Evolutionary conservation across 2,797 vertebrate genomes (phyloP), one percentile per base, ranked within the genome.

Genomic region (Sylvilagus floridanus): DNA sequence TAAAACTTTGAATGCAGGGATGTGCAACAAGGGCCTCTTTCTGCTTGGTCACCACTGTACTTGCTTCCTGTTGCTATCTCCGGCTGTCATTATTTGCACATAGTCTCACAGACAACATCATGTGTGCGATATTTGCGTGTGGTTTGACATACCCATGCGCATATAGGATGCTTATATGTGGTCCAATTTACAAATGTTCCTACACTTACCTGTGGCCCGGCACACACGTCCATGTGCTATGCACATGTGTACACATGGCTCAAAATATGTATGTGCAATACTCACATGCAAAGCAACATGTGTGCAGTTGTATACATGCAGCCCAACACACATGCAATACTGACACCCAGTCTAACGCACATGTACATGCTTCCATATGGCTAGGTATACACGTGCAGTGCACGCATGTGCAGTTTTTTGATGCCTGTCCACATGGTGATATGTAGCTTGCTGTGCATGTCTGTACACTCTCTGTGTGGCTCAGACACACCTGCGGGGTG

Each of bases 51-150:
- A 16, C 16, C 1, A 19, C 3, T 26, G 37, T 63, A 66, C 12
- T 76, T 50, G 4, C 71, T 73, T 37, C 11, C 86, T 66, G 2
- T 14, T 22, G 0, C 54, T 21, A 11, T 52, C 75, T 82, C 68
- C 62, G 24, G 63, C n/a, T 42, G 50, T 76, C n/a, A 4, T 68
- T n/a, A 37, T 88, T 72, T 63, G 65, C 32, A 47, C 30, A 54
- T 24, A 19, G 0, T 68, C 19, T 75, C 24, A 83, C 6, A 86
- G 60, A 60, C 32, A 35, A 9, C 4, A 5, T 2, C n/a, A 32
- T 37, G 4, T 0, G 4, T 54, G 8, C 1, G 11, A 37, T 7
- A 37, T 9, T 65, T 47, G 52, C 0, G 1, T 63, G 63, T 8
- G 14, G 11, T 77, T 47, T 42, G 19, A 28, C 57, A 76, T 7